Conservation (phyloP, 2,888 invertebrate genomes). For the Heliconius erato region DNA sequence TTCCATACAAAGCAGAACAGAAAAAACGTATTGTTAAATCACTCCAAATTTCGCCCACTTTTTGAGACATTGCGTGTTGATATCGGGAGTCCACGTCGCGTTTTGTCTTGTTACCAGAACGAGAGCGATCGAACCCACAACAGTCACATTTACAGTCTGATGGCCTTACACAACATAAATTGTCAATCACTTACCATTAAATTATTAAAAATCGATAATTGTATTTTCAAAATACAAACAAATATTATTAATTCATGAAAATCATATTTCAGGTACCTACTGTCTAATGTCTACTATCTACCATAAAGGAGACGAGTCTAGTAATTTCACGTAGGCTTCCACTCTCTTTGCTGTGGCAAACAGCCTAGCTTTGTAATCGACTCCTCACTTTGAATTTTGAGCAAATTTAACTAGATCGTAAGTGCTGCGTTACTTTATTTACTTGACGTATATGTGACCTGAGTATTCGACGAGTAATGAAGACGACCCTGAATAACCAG, state of each 20-base stretch:
- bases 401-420: conserved; percentile 34
- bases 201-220: too few species aligned
- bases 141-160: too few species aligned
- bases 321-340: conserved; percentile 43
- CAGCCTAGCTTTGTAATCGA: conserved; percentile 49
- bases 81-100: too few species aligned
- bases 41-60: too few species aligned
- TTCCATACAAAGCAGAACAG: too few species aligned
- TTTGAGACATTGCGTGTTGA: too few species aligned
- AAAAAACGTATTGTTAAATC: too few species aligned
- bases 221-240: too few species aligned
- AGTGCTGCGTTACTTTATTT: conserved; percentile 24
- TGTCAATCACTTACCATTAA: too few species aligned
- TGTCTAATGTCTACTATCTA: conserved; percentile 26
- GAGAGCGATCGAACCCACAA: too few species aligned
- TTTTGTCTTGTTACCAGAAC: too few species aligned
- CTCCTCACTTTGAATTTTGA: conserved; percentile 43
- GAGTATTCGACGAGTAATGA: conserved; percentile 11
- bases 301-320: conserved; percentile 38
- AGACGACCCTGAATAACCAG: conserved; percentile 7
- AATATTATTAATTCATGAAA: neutral
- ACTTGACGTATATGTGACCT: conserved; percentile 22
- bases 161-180: too few species aligned
- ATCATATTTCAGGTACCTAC: neutral
- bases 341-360: conserved; percentile 40